Evolutionary conservation across 2,113 vertebrate species (phyloP), one percentile per base, ranked within the genome.

Genomic region (Hystrix cristata): DNA sequence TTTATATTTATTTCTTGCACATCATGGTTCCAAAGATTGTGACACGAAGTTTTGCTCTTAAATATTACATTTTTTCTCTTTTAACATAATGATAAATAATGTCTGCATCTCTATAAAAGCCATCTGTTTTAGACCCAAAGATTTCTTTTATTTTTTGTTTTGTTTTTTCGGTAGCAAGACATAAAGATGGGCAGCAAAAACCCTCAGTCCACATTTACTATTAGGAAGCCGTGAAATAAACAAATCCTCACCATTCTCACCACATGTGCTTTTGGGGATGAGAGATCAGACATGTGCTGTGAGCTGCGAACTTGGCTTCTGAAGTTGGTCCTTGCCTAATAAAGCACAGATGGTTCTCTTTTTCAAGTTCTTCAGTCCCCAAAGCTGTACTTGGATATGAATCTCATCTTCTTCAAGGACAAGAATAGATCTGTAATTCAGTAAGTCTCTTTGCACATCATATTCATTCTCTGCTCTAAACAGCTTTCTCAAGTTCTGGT

Each of bases 221-320:
- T 18, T 27, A 62, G 16, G 55, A 91, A 96, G n/a, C 60, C 48
- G 27, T 80, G 92, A 96, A 97, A 81, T 92, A 96, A 97, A 95
- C 80, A 96, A 93, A 31, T 94, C n/a, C 65, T 96, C 18, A 51
- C 71, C n/a, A 31, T 84, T 79, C 76, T 91, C n/a, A 59, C 90
- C 96, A 95, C 87, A 94, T 97, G 94, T 87, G 38, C n/a, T 90
- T 51, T 85, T 57, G 80, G 64, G 18, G 80, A 71, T 92, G 95
- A 92, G 11, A 34, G 51, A 78, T 94, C 57, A 67, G 90, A 65
- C 76, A 92, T 97, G 95, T 92, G 59, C 76, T 95, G 69, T 51
- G 76, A 93, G 87, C 92, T 97, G 69, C 72, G 90, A 95, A 94
- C 48, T 95, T 97, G 83, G 92, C 90, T 87, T 93, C 90, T 95